Evolutionary conservation across 2,888 invertebrate genomes (phyloP).

Genomic region (Cyclophora punctaria): DNA sequence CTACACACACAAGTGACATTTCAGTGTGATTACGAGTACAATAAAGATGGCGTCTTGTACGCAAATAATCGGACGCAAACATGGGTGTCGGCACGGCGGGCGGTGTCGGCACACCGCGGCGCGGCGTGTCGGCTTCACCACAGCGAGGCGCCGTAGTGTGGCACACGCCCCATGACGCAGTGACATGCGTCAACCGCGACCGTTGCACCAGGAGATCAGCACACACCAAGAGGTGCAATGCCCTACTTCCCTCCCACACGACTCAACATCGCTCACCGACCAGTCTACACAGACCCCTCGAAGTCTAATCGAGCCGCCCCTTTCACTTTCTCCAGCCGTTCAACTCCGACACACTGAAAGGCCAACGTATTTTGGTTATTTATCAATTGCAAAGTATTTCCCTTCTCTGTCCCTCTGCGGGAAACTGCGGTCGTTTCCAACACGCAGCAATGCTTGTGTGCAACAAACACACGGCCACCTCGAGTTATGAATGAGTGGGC

Average conservation of each 20-base stretch:
- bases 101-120: not conserved
- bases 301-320: slow-evolving; percentile 12
- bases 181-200: slow-evolving; percentile 70
- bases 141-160: slow-evolving; percentile 17
- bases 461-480: not conserved
- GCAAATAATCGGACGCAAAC: slow-evolving; percentile 2
- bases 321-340: slow-evolving; percentile 6
- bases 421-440: slow-evolving; percentile 5
- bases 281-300: slow-evolving; percentile 10
- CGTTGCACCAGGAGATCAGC: slow-evolving; percentile 55
- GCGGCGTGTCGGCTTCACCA: slow-evolving; percentile 13
- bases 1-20: too few relatives aligned
- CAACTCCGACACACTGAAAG: slow-evolving; percentile 17
- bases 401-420: slow-evolving; percentile 36
- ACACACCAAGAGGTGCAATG: slow-evolving; percentile 38
- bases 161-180: slow-evolving; percentile 64
- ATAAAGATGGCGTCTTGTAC: slow-evolving; percentile 3
- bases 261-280: slow-evolving; percentile 4
- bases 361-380: slow-evolving; percentile 24
- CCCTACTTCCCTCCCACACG: slow-evolving; percentile 17
- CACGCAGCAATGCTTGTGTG: slow-evolving; percentile 14
- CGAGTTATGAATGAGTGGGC: too few relatives aligned
- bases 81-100: too few relatives aligned
- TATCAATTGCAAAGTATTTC: slow-evolving; percentile 17
- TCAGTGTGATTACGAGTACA: too few relatives aligned